phyloP scores from a whole-genome alignment of 2,113 vertebrate species.

The western clawed frog (Xenopus tropicalis) region DNA sequence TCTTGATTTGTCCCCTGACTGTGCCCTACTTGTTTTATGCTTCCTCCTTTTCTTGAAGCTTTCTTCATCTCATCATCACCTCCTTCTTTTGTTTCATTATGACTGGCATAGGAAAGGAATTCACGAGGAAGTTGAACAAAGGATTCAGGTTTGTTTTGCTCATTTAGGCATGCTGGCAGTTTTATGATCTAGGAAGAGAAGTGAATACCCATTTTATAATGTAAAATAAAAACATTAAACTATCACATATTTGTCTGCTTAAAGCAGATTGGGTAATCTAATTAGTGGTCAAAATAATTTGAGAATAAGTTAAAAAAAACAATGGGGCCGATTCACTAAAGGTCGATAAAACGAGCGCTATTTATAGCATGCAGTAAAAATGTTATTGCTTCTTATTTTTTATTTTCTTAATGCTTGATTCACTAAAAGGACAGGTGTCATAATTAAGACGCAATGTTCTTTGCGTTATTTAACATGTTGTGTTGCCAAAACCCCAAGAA shows the following conservation, averaged over 20 bases:
- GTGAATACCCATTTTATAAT: not conserved
- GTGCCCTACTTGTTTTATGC: constrained; percentile 50
- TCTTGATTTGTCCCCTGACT: constrained; percentile 49
- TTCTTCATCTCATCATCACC: constrained; percentile 27
- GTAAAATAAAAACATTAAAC: not conserved
- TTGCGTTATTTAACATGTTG: too few relatives aligned
- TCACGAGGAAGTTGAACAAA: constrained; percentile 49
- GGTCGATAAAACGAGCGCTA: too few relatives aligned
- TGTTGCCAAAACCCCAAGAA: too few relatives aligned
- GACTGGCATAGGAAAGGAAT: constrained; percentile 42
- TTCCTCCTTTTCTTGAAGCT: constrained; percentile 39
- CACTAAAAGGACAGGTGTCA: too few relatives aligned
- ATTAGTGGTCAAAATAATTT: too few relatives aligned
- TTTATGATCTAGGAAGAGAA: constrained; percentile 69
- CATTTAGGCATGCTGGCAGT: constrained; percentile 59
- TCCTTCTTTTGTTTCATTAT: constrained; percentile 33
- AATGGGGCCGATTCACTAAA: too few relatives aligned
- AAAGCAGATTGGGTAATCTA: not conserved
- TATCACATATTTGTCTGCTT: not conserved
- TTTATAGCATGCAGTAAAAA: too few relatives aligned
- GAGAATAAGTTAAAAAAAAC: too few relatives aligned
- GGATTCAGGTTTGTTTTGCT: constrained; percentile 44
- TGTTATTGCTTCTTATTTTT: too few relatives aligned
- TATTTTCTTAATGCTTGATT: too few relatives aligned
- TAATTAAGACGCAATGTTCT: too few relatives aligned